phyloP scores from a whole-genome alignment of 2,797 vertebrate genomes.

The Clamator glandarius region DNA sequence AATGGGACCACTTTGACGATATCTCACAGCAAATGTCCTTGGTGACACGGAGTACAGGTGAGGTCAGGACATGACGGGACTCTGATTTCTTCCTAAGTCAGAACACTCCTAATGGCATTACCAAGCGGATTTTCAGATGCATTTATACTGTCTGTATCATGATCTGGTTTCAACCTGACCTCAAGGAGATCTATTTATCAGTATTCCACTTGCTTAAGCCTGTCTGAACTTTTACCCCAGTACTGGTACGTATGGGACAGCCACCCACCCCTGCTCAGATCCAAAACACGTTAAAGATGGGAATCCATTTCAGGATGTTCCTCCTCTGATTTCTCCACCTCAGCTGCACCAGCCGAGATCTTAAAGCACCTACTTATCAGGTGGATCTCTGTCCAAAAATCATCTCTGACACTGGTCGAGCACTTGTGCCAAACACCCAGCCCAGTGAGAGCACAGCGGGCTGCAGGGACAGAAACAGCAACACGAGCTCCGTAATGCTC shows the following conservation, averaged over 20 bases:
- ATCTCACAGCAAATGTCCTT: background rate
- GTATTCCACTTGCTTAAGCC: background rate
- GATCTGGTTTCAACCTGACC: background rate
- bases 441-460: background rate
- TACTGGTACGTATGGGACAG: background rate
- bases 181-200: background rate
- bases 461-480: background rate
- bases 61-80: background rate
- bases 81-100: background rate
- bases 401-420: accelerated
- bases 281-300: background rate
- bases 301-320: background rate
- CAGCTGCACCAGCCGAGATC: background rate
- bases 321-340: background rate
- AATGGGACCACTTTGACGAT: too few relatives aligned
- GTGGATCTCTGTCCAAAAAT: background rate
- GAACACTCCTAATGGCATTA: too few relatives aligned
- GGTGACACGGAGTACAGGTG: background rate
- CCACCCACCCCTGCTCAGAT: background rate
- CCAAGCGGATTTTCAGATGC: too few relatives aligned
- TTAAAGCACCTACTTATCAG: background rate
- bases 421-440: background rate
- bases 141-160: background rate
- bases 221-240: background rate
- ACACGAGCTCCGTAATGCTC: background rate